Evolutionary conservation across 2,888 invertebrate species (phyloP), one percentile per base, ranked within the genome.

Genomic region (Miltochrista miniata): DNA sequence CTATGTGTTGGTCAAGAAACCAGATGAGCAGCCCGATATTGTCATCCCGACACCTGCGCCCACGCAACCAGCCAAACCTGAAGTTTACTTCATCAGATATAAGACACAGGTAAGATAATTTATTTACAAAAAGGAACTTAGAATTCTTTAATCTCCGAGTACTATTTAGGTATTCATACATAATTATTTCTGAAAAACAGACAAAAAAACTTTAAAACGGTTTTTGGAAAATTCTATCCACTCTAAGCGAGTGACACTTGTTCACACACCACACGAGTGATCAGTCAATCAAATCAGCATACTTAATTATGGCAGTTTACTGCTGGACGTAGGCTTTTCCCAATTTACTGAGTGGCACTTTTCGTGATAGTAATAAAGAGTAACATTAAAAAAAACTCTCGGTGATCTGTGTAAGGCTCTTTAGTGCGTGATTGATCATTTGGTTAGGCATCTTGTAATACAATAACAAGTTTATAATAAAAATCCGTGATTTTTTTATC

Each of bases 81-180:
- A 97, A 91, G 97, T 97, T 47, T 97, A 96, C 93, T 97, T 97
- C 93, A 97, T 97, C 92, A 95, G 96, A 91, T 97, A 97, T 90
- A 96, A 96, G 90, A 96, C 96, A 45, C 96, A 95, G 94, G 95
- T 95, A 86, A 77, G 81, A 51, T 41, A 38, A 5, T 14, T 35
- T 0, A 31, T 18, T 38, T 38, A 24, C 18, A 24, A 24, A 24
- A 5, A 24, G 18, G 18, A 24, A n/a, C n/a, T 24, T 24, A 24
- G 18, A 5, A 24, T 42, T n/a, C 15, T 31, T 36, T 2, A 29
- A n/a, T 18, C 18, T 38, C 15, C 7, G 2, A 7, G n/a, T 11
- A 18, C 1, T 18, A 38, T 10, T 18, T 38, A 14, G 11, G n/a
- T n/a, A n/a, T n/a, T n/a, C n/a, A n/a, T n/a, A n/a, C n/a, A n/a